Evolutionary conservation across 2,113 vertebrate genomes (phyloP).

Genomic region (Mormyrus iriodes): DNA sequence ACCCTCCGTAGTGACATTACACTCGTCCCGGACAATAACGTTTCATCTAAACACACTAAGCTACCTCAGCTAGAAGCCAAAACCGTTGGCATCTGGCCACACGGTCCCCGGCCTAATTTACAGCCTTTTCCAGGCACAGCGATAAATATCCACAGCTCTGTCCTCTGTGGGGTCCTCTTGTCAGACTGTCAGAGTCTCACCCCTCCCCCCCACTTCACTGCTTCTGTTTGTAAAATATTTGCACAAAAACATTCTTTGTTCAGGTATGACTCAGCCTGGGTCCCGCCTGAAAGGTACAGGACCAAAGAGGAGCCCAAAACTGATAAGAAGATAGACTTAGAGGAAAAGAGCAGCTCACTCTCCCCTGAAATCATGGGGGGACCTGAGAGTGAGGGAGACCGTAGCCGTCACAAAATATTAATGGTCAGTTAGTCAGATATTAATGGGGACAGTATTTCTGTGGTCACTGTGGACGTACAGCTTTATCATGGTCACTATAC

Average conservation of each 20-base stretch:
- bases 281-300: background rate
- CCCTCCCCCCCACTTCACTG: constrained; percentile 19
- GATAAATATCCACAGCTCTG: constrained; percentile 57
- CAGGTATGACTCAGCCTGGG: background rate
- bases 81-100: constrained; percentile 53
- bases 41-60: constrained; percentile 59
- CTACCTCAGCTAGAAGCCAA: constrained; percentile 38
- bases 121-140: constrained; percentile 47
- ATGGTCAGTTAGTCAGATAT: too few relatives aligned
- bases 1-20: background rate
- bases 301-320: background rate
- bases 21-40: constrained; percentile 29
- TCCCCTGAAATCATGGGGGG: background rate
- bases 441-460: background rate
- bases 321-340: too few relatives aligned
- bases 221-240: constrained; percentile 6
- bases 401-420: too few relatives aligned
- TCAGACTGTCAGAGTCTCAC: constrained; percentile 50
- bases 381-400: too few relatives aligned
- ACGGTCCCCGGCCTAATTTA: constrained; percentile 61
- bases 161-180: constrained; percentile 53
- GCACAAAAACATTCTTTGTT: background rate
- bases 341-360: background rate
- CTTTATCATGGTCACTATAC: background rate
- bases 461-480: background rate